Percentiles rank a stretch among this genome's conserved stretches.
phyloP scores from a whole-genome alignment of 2,888 invertebrate species.

The Mellilla xanthometata region DNA sequence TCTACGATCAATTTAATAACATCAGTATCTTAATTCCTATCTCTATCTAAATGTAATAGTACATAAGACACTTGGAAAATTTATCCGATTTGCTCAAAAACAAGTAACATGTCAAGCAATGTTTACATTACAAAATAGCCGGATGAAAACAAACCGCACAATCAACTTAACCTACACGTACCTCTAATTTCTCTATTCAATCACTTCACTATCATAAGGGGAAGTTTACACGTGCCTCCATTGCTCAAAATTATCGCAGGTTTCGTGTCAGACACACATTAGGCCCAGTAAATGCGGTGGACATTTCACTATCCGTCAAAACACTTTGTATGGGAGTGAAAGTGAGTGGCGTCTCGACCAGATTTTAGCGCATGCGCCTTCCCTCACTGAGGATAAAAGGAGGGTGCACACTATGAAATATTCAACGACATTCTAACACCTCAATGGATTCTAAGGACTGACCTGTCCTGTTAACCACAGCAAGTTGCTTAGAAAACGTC shows the following conservation, averaged over 20 bases:
- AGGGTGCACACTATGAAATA: conserved; percentile 49
- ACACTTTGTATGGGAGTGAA: conserved; percentile 66
- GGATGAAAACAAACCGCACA: conserved; percentile 37
- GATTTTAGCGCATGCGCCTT: conserved; percentile 70
- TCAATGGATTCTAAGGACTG: conserved; percentile 32
- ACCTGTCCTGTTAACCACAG: conserved; percentile 8
- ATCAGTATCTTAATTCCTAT: too few relatives aligned
- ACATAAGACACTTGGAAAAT: too few relatives aligned
- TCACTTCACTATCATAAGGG: conserved; percentile 74
- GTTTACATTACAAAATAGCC: conserved; percentile 18
- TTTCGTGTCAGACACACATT: conserved; percentile 80
- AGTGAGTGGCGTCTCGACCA: conserved; percentile 63
- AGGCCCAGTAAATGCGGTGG: conserved; percentile 54
- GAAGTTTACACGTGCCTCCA: conserved; percentile 60
- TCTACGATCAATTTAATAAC: too few relatives aligned
- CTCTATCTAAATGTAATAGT: too few relatives aligned
- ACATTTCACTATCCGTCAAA: conserved; percentile 71
- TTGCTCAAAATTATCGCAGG: conserved; percentile 58
- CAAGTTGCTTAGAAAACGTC: neutral
- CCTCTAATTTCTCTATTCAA: conserved; percentile 51
- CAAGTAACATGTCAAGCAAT: neutral
- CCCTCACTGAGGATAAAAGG: conserved; percentile 34
- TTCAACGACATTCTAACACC: conserved; percentile 38
- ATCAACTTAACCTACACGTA: conserved; percentile 47
- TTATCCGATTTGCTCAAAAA: too few relatives aligned